Base-by-base conservation (phyloP, 2,113 vertebrate species). In the Amphiprion ocellaris region DNA sequence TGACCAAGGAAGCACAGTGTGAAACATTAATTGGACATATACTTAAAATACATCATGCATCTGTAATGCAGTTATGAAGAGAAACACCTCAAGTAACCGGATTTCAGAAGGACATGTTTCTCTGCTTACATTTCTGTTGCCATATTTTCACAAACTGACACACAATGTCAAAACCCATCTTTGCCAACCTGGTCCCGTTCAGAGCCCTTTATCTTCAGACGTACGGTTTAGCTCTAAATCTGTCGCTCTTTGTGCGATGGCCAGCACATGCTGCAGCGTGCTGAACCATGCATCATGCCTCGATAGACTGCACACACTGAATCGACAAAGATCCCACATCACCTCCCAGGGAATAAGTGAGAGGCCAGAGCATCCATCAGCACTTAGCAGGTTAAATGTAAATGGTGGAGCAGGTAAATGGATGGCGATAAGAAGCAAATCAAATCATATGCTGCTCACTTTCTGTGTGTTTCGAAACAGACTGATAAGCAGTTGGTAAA, bases 281-380 rank as follows among this genome's bases (percentile, higher is more conserved):
- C 24, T 23, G 56, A 77, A 63, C 63, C 52, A 83, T 82, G 74
- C 87, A 91, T 86, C 85, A 75, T 37, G 11, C 30, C 37, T 10
- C 62, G 68, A 84, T 71, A 46, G 74, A 77, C 46, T 69, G 44
- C 65, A 54, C 60, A 59, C 62, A 54, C 59, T 52, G 61, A 73
- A 81, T 83, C 33, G n/a, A 83, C 81, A 84, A 49, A 58, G 37
- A 77, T 71, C 76, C 82, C 78, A 76, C 67, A 70, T 77, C 69
- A 53, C 9, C 44, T 85, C 84, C 44, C 72, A 5, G 10, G 64
- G 66, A 64, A 73, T 30, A 23, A 15, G 24, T 21, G 54, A 54
- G 52, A 74, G 50, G 50, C 58, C 30, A 39, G 79, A 64, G 66
- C 72, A 88, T 84, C 70, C 46, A 86, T 87, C 87, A 86, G 61